Conservation (phyloP, 30 jellyfish, hydroid and myxozoan genomes). For the Aurelia sp. region DNA sequence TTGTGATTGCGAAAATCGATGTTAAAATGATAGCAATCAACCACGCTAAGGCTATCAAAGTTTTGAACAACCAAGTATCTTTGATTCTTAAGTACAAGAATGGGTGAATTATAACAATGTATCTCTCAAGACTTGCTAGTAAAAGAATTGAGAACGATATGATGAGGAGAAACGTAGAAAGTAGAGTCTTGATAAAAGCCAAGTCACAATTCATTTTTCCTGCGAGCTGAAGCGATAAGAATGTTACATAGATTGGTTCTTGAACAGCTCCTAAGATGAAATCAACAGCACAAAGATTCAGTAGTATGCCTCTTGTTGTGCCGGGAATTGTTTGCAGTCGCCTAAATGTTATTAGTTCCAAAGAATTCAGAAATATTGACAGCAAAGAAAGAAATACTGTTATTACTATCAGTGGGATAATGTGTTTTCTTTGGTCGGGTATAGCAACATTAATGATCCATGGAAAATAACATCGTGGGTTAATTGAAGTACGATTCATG, state of each 20-base stretch:
- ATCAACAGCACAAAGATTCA: slow-evolving; percentile 14
- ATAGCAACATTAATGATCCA: slow-evolving; percentile 14
- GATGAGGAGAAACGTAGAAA: neutral
- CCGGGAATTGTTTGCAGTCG: neutral
- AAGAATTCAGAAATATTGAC: slow-evolving; percentile 4
- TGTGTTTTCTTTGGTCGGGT: neutral
- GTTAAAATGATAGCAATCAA: neutral
- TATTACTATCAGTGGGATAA: neutral
- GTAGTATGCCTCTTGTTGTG: slow-evolving; percentile 8
- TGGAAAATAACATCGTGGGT: neutral
- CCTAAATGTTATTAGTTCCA: slow-evolving; percentile 10
- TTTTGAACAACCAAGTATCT: neutral
- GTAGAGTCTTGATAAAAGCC: neutral
- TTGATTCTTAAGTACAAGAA: slow-evolving; percentile 2
- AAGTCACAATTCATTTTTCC: neutral
- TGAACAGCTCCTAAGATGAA: slow-evolving; percentile 1
- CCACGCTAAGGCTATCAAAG: slow-evolving; percentile 11
- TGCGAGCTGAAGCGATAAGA: slow-evolving; percentile 2
- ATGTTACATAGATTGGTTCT: neutral
- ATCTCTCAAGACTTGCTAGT: slow-evolving; percentile 43
- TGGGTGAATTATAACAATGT: slow-evolving; percentile 23
- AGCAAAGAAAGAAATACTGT: neutral
- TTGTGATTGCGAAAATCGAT: too few species aligned
- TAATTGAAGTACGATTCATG: too few species aligned
- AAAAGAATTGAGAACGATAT: slow-evolving; percentile 6